Percentiles rank a stretch among this genome's conserved stretches.
Conservation (phyloP, 2,888 invertebrate species). For the Lasioglossum pauxillum region DNA sequence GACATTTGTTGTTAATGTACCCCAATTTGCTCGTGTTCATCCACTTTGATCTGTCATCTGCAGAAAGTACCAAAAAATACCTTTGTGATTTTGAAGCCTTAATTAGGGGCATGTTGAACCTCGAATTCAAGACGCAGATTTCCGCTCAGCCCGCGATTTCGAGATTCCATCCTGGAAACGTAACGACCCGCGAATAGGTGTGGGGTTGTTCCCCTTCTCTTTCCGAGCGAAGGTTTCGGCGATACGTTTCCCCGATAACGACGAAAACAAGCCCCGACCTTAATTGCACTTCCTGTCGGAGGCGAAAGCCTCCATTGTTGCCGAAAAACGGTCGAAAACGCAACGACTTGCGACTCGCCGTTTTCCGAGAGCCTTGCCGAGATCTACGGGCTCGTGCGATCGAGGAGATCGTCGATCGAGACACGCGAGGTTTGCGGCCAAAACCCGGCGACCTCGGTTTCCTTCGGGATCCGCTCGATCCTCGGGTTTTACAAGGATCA, state of each 20-base stretch:
- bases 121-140: not conserved
- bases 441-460: not conserved
- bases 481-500: not conserved
- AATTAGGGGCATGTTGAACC: not conserved
- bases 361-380: conserved; percentile 10
- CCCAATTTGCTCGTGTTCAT: not conserved
- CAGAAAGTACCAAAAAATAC: not conserved
- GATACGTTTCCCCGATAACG: conserved; percentile 50
- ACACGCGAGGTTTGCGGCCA: not conserved
- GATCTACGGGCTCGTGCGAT: not conserved
- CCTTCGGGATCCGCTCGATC: not conserved
- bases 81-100: not conserved
- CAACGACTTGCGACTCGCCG: not conserved
- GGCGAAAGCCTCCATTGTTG: conserved; percentile 36
- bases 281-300: conserved; percentile 47
- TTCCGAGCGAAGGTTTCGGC: conserved; percentile 26
- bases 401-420: not conserved
- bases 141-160: conserved; percentile 30
- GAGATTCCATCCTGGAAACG: conserved; percentile 48
- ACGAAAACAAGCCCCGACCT: conserved; percentile 43
- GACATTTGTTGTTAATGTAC: no score
- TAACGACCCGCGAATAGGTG: conserved; percentile 48
- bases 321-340: conserved; percentile 28
- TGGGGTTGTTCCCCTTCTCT: not conserved
- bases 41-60: not conserved